Base-by-base conservation (phyloP, 2,888 invertebrate genomes). In the Lochmaea capreae region DNA sequence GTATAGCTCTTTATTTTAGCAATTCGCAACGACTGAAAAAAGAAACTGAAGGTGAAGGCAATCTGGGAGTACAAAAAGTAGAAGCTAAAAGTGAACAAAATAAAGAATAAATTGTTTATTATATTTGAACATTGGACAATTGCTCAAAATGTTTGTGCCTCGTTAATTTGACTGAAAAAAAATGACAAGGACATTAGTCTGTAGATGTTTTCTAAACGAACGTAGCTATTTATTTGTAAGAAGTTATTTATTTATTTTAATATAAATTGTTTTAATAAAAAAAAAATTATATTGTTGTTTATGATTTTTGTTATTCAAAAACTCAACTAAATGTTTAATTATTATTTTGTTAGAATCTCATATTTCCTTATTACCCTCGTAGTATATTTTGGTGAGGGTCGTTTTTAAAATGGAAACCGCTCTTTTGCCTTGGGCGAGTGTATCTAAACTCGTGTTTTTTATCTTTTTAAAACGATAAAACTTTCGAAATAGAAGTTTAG, bases 1-100 rank as follows among this genome's bases (percentile, higher is more conserved):
- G 91, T 67, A 90, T 91, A 0, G 91, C 91, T 0, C 85, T 92
- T 43, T 92, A 89, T 81, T 91, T 91, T 79, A 85, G 81, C 72
- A 86, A 84, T 75, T 84, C 84, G 72, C 74, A 79, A 22, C 72
- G 76, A 33, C 69, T 74, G 49, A 78, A 78, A 22, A 78, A 79
- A 52, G 78, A 78, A 49, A 26, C 76, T 73, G 52, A 77, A 78
- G 65, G 58, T 18, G 73, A 78, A 61, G 74, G 73, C 3, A 77
- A 72, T 66, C 72, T 33, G 18, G 67, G 67, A 8, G 65, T 76
- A 58, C 71, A 73, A 42, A 71, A 75, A 54, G 33, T 68, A 14
- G 67, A 68, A 46, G 70, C 75, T 65, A 58, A 74, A 67, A 65
- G 62, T 67, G 71, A 62, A 52, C 67, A 67, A 12, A 70, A 73